Evolutionary conservation across 2,888 invertebrate genomes (phyloP), one percentile per base, ranked within the genome.

Genomic region (Spilarctia lutea): DNA sequence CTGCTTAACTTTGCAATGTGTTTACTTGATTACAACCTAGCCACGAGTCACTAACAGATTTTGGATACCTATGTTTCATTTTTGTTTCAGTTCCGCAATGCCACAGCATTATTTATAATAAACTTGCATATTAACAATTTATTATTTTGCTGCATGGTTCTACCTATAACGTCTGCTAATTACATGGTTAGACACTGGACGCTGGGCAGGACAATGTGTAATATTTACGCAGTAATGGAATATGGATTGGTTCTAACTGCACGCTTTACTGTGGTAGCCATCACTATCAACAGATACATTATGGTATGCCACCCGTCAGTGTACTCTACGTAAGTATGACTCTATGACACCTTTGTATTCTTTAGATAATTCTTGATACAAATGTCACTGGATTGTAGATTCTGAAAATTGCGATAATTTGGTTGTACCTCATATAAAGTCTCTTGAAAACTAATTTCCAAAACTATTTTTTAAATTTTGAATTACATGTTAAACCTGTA

Each of bases 71-170:
- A 1, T 45, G 2, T 68, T 48, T 35, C 56, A 35, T 3, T 30
- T 60, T n/a, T 63, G 35, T 92, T 92, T 4, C 96, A 98, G 98
- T 96, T 98, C 24, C 97, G 97, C 72, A 98, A 98, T 89, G 98
- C 98, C 0, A 98, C 98, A 0, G 98, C 98, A 24, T 97, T 98
- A 77, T 98, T 98, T 93, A 98, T 98, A 81, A 98, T 98, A 93
- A 98, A 98, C 91, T 95, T 98, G 30, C 97, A 98, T 39, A 94
- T 96, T n/a, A 97, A 98, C 45, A 98, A 98, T 89, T 93, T 98
- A 82, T 96, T 98, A 88, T 98, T 98, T 88, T 98, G 98, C 91
- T 97, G 97, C 88, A 97, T 98, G 94, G 97, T 98, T 90, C 93
- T 98, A 66, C 98, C 98, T 0, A 94, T 98, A 83, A 97, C 97